Evolutionary conservation across 1,140 invertebrate species (phyloP), one percentile per base, ranked within the genome.

Genomic region (Lepidurus couesii): DNA sequence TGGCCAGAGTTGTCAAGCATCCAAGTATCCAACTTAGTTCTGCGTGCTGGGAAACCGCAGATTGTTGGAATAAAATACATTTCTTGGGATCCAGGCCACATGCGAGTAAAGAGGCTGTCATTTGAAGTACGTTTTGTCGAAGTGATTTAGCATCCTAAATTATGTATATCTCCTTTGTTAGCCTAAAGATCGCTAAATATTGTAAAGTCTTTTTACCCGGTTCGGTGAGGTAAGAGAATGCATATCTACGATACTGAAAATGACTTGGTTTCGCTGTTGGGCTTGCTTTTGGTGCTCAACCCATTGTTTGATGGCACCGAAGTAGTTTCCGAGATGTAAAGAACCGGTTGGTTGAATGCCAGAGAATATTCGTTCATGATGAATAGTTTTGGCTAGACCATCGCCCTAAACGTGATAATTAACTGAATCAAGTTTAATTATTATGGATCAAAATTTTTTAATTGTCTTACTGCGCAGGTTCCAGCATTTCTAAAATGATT

Each of bases 271-370:
- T 16, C 13, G 7, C 21, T 91, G 85, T 78, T 92, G 87, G 13
- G 87, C 86, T 43, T 85, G 81, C 77, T 97, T 87, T 86, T 98
- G 97, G 34, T 97, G 84, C 21, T 91, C 85, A 8, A 93, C 88
- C 93, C 96, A 99, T 83, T 92, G 91, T 78, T 90, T 87, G 73
- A 99, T 90, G 0, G 95, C 96, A 73, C 97, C 97, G 82, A 98
- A 90, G 86, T 99, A 99, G 87, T 99, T 99, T 3, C 98, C 98
- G 75, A 99, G 86, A 86, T 99, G 98, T 73, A 98, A 86, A 7
- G 90, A 86, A 24, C 97, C 97, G 7, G 97, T 98, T 3, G 98
- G 97, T 85, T 99, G 98, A 83, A 99, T 93, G 13, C 96, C 98
- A 10, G 96, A 96, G 82, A 98, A 93, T 82, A 97, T 88, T 82